Evolutionary conservation across 2,113 vertebrate genomes (phyloP).

Genomic region (Triplophysa dalaica): DNA sequence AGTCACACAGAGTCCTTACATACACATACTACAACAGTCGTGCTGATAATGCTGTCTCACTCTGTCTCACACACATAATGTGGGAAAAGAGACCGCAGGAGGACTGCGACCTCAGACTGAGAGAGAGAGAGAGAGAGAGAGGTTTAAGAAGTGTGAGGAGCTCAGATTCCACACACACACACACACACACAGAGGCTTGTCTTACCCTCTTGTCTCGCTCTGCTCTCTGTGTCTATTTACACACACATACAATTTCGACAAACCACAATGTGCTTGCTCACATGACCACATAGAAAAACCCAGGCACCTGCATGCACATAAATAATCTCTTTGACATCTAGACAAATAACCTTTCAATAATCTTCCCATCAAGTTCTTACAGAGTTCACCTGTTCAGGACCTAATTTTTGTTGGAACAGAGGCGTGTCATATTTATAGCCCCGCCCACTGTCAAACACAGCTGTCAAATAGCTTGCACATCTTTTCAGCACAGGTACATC

Average conservation of each 20-base stretch:
- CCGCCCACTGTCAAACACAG: too few relatives aligned
- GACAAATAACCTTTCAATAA: too few relatives aligned
- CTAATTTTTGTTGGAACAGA: too few relatives aligned
- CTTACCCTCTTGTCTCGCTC: not conserved
- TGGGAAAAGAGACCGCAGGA: not conserved
- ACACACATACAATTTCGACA: not conserved
- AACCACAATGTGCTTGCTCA: too few relatives aligned
- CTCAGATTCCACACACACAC: conserved; percentile 50
- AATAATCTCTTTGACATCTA: too few relatives aligned
- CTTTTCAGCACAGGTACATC: too few relatives aligned
- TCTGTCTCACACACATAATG: conserved; percentile 37
- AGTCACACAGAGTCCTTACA: not conserved
- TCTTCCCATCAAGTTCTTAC: too few relatives aligned
- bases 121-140: conserved; percentile 37
- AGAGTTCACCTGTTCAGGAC: too few relatives aligned
- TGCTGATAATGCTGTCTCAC: conserved; percentile 1
- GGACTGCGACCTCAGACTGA: not conserved
- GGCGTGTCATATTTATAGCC: too few relatives aligned
- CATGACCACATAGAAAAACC: too few relatives aligned
- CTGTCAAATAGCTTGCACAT: too few relatives aligned
- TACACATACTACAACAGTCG: conserved; percentile 19
- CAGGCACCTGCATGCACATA: too few relatives aligned
- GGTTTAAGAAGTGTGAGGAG: conserved; percentile 67
- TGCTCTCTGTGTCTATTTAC: not conserved
- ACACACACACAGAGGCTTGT: conserved; percentile 37